Conservation (phyloP, 2,888 invertebrate genomes). For the Pyrochroa serraticornis region DNA sequence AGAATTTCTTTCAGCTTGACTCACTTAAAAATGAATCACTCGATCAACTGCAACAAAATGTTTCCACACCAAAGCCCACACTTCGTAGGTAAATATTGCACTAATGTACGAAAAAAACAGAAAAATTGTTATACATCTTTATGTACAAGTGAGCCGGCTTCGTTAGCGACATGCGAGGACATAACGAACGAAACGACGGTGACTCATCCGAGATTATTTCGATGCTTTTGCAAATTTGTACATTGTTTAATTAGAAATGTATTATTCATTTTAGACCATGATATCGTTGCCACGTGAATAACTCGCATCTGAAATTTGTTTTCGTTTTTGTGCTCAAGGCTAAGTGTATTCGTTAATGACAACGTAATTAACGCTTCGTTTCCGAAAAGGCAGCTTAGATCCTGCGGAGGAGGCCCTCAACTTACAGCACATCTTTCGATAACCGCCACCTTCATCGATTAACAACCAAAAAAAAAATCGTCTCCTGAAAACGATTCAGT, state of each 20-base stretch:
- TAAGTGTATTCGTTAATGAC: constrained; percentile 4
- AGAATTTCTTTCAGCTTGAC: no score
- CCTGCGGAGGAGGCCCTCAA: background rate
- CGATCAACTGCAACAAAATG: constrained; percentile 7
- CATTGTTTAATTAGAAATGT: constrained; percentile 12
- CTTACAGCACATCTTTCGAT: constrained; percentile 6
- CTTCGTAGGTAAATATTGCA: constrained; percentile 22
- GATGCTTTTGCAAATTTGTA: constrained; percentile 25
- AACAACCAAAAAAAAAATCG: no score
- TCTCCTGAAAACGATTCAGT: no score
- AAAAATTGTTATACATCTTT: constrained; percentile 14
- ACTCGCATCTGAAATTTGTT: constrained; percentile 2
- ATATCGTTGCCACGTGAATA: constrained; percentile 13
- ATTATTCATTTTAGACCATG: constrained; percentile 18
- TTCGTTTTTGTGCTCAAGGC: constrained; percentile 15
- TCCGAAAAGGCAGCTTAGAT: background rate
- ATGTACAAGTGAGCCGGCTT: constrained; percentile 18
- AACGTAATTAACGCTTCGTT: constrained; percentile 13
- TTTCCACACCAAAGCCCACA: constrained; percentile 8
- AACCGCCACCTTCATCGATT: no score
- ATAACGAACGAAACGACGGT: constrained; percentile 7
- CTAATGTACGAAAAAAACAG: constrained; percentile 16
- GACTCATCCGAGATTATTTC: constrained; percentile 15
- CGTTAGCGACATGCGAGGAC: constrained; percentile 1
- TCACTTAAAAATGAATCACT: no score